Percentiles rank a stretch among this genome's conserved stretches.
These are phyloP conservation scores for Prosapia bicincta DNA, from an alignment of 2,888 invertebrate species.

Conservation along the genomic window DNA sequence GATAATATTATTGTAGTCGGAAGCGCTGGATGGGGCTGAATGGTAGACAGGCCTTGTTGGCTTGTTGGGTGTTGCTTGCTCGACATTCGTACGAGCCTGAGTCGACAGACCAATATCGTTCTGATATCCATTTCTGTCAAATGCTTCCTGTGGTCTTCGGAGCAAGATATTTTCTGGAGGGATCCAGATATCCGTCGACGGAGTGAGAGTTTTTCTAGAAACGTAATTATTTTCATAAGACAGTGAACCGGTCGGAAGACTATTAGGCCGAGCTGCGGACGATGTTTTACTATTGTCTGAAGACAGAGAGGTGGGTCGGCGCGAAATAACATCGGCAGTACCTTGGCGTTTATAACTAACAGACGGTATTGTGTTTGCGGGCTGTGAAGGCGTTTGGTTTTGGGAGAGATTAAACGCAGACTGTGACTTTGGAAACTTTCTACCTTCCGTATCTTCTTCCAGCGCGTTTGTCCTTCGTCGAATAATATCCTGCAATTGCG, in stretches of 20 bases:
- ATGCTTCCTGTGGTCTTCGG: slow-evolving; percentile 41
- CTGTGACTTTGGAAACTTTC: slow-evolving; percentile 30
- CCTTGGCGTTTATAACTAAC: slow-evolving; percentile 31
- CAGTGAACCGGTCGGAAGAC: slow-evolving; percentile 11
- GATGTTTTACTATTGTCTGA: slow-evolving; percentile 8
- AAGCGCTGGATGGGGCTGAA: slow-evolving; percentile 41
- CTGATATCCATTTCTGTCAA: background rate
- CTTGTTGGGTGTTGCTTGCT: background rate
- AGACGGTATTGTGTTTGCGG: slow-evolving; percentile 29
- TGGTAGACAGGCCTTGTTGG: slow-evolving; percentile 1
- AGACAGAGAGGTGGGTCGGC: slow-evolving; percentile 15
- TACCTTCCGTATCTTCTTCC: slow-evolving; percentile 32
- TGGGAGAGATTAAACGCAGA: slow-evolving; percentile 30
- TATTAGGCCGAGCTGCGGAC: slow-evolving; percentile 37
- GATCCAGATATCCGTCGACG: slow-evolving; percentile 25
- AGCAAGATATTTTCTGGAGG: slow-evolving; percentile 37
- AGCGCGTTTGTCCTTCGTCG: slow-evolving; percentile 30
- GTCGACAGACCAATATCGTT: background rate
- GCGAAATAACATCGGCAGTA: slow-evolving; percentile 39
- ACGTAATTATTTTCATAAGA: slow-evolving; percentile 11
- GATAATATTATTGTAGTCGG: slow-evolving; percentile 42
- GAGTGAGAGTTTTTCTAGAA: slow-evolving; percentile 6
- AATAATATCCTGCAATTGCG: slow-evolving; percentile 36
- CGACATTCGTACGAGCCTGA: background rate
- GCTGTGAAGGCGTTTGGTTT: slow-evolving; percentile 20